phyloP scores from a whole-genome alignment of 2,113 vertebrate species.

The Smithornis capensis region DNA sequence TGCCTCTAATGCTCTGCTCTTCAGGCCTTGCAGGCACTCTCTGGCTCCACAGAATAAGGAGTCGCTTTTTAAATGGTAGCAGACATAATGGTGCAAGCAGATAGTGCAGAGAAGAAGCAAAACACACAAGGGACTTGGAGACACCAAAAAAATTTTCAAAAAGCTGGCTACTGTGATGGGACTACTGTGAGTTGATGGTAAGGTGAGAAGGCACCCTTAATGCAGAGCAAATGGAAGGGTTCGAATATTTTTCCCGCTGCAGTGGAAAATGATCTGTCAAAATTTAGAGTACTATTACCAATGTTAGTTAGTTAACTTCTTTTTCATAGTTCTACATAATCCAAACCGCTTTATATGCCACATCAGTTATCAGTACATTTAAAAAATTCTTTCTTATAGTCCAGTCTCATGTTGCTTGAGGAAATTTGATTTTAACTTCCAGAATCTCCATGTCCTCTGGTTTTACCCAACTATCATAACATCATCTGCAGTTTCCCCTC shows the following conservation, averaged over 20 bases:
- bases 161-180: not conserved
- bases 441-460: not conserved
- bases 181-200: no score
- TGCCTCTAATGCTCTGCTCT: not conserved
- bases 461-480: not conserved
- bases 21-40: not conserved
- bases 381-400: not conserved
- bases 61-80: not conserved
- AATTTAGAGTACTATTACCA: not conserved
- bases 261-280: not conserved
- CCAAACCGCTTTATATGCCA: not conserved
- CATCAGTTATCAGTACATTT: not conserved
- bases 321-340: not conserved
- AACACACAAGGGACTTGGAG: not conserved
- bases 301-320: not conserved
- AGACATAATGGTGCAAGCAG: fast-evolving
- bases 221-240: not conserved
- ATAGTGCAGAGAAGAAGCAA: not conserved
- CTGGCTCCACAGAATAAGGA: not conserved
- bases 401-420: not conserved
- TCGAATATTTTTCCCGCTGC: not conserved
- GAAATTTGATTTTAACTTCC: not conserved
- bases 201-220: not conserved
- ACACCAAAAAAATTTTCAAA: not conserved
- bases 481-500: not conserved